A percentile compares a stretch with the other conserved stretches of the same genome.
Evolutionary conservation across 2,113 vertebrate species (phyloP).

Genomic region (Eptesicus fuscus): DNA sequence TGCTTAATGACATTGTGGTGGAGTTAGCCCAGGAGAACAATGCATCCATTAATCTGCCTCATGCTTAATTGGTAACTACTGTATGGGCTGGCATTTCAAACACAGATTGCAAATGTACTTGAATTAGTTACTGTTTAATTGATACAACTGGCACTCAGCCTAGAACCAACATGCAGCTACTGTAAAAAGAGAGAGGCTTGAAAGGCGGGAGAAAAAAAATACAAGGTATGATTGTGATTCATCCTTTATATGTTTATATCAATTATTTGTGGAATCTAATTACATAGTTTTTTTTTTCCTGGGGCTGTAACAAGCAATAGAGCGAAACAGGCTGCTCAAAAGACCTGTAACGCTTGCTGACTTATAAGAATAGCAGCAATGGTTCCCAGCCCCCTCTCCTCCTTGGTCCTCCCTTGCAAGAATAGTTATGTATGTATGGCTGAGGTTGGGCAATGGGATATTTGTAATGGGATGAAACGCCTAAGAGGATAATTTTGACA

Average conservation of each 20-base stretch:
- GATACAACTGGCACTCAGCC: slow-evolving; percentile 75
- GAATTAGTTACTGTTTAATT: slow-evolving; percentile 78
- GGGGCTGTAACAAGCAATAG: slow-evolving; percentile 44
- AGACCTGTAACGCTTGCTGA: background rate
- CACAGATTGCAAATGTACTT: slow-evolving; percentile 77
- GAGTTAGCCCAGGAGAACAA: slow-evolving; percentile 79
- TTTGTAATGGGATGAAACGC: slow-evolving; percentile 29
- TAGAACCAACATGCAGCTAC: slow-evolving; percentile 58
- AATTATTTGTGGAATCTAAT: slow-evolving; percentile 59
- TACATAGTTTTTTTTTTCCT: slow-evolving; percentile 37
- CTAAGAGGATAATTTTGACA: slow-evolving; percentile 20
- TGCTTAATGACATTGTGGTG: slow-evolving; percentile 73
- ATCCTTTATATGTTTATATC: slow-evolving; percentile 65
- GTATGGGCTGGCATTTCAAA: slow-evolving; percentile 80
- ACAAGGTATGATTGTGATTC: slow-evolving; percentile 55
- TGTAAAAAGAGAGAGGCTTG: slow-evolving; percentile 59
- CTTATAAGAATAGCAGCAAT: background rate
- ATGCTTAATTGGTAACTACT: slow-evolving; percentile 78
- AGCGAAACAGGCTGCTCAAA: slow-evolving; percentile 42
- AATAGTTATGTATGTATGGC: background rate
- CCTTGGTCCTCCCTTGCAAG: background rate
- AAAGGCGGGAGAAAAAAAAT: slow-evolving; percentile 55
- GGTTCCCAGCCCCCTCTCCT: background rate
- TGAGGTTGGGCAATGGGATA: background rate
- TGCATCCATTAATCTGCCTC: slow-evolving; percentile 78